phyloP scores from a whole-genome alignment of 2,888 invertebrate species.

The Diadegma fenestrale region DNA sequence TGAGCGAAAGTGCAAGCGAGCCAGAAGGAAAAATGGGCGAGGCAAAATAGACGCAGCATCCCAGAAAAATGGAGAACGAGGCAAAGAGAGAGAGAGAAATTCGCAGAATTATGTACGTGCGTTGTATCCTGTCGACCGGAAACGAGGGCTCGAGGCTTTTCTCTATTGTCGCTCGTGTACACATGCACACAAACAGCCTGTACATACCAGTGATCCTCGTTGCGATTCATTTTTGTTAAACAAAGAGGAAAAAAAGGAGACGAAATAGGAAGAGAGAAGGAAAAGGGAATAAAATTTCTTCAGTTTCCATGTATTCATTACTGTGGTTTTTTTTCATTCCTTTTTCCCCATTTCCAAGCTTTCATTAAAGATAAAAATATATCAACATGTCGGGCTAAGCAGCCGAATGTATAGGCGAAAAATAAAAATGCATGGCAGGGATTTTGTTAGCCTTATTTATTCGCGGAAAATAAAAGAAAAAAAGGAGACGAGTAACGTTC shows the following conservation, averaged over 20 bases:
- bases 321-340: background rate
- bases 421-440: slow-evolving; percentile 5
- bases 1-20: slow-evolving; percentile 34
- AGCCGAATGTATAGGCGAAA: background rate
- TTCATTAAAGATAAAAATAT: background rate
- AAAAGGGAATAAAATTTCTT: slow-evolving; percentile 11
- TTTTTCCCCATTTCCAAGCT: background rate
- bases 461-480: slow-evolving; percentile 18
- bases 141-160: slow-evolving; percentile 58
- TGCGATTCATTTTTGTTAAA: slow-evolving; percentile 25
- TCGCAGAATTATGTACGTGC: slow-evolving; percentile 45
- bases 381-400: background rate
- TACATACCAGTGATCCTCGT: slow-evolving; percentile 27
- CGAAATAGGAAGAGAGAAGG: background rate
- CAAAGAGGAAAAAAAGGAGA: slow-evolving; percentile 25
- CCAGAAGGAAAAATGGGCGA: slow-evolving; percentile 4
- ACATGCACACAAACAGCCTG: slow-evolving; percentile 2
- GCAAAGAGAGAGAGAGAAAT: slow-evolving; percentile 17
- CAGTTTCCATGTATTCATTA: background rate
- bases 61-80: slow-evolving; percentile 5
- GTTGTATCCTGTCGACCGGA: slow-evolving; percentile 56
- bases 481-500: background rate
- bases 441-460: slow-evolving; percentile 10
- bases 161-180: slow-evolving; percentile 42
- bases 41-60: slow-evolving; percentile 3